Evolutionary conservation across 23 tunicate species (phyloP), one percentile per base, ranked within the genome.

Genomic region (Phallusia fumigata): DNA sequence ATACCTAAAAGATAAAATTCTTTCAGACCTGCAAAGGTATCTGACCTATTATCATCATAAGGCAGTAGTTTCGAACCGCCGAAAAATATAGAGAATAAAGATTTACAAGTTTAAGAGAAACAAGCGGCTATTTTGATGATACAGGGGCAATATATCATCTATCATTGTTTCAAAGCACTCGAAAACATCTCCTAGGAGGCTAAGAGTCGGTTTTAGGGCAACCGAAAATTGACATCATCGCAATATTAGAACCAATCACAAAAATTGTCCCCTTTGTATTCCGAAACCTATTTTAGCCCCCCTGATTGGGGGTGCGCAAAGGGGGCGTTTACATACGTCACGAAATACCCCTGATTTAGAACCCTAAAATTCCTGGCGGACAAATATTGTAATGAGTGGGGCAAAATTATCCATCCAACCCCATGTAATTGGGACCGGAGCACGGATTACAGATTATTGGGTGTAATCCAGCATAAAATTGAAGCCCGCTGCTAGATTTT

Each of bases 271-370:
- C 69, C 16, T 58, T 24, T 11, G 69, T 3, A 58, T 40, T 40
- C 47, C 47, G 47, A 10, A 40, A 11, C 69, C 69, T 58, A 21
- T 24, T 21, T 21, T 58, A 6, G 1, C 11, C 69, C 69, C 69
- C 8, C 69, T 58, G 69, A 58, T 58, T 58, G 69, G 69, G 69
- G 69, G 28, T 58, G 69, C 69, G 2, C 28, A 58, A 58, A 58
- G 69, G 69, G 69, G 69, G 69, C 28, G 69, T 58, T 58, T 58
- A 58, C 69, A 24, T 24, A 58, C 69, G 69, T 58, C 69, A 58
- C 69, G 13, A 58, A 58, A 58, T 58, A 58, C 69, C 69, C 69
- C 16, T 21, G 13, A 10, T 40, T 58, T 58, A 21, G 69, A 58
- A 24, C 69, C 69, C 69, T 16, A 5, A 24, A 58, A 58, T 58